Conservation (phyloP, 2,888 invertebrate species). For the Tupiocoris notatus region DNA sequence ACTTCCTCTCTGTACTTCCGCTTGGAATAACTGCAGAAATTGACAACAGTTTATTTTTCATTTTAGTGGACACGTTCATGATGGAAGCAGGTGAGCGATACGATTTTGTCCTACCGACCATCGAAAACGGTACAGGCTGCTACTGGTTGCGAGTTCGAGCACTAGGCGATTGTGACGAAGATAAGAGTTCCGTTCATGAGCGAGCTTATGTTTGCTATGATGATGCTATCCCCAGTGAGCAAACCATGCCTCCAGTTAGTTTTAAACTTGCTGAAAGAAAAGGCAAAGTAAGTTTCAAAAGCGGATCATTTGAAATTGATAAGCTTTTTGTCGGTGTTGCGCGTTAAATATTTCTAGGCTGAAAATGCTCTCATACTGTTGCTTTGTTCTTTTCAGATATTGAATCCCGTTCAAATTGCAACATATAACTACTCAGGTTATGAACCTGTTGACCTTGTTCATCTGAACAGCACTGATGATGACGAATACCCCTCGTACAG, state of each 20-base stretch:
- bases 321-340: not conserved
- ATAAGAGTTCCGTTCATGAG: slow-evolving; percentile 48
- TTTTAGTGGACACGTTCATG: slow-evolving; percentile 53
- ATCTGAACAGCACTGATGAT: slow-evolving; percentile 49
- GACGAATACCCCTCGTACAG: slow-evolving; percentile 33
- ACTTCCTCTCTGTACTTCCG: too few relatives aligned
- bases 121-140: slow-evolving; percentile 52
- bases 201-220: slow-evolving; percentile 48
- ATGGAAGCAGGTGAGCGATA: slow-evolving; percentile 57
- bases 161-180: slow-evolving; percentile 54
- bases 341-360: not conserved
- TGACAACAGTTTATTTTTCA: not conserved
- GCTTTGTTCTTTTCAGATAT: slow-evolving; percentile 51
- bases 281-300: slow-evolving; percentile 51
- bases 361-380: too few relatives aligned
- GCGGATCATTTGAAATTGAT: not conserved
- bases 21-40: too few relatives aligned
- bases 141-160: slow-evolving; percentile 57
- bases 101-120: slow-evolving; percentile 55
- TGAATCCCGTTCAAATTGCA: slow-evolving; percentile 51
- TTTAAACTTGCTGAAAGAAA: slow-evolving; percentile 50
- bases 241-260: slow-evolving; percentile 12
- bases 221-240: slow-evolving; percentile 4
- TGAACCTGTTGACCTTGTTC: slow-evolving; percentile 49
- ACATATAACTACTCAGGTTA: slow-evolving; percentile 49